phyloP scores from a whole-genome alignment of 2,888 invertebrate species.

The Megalurothrips usitatus region DNA sequence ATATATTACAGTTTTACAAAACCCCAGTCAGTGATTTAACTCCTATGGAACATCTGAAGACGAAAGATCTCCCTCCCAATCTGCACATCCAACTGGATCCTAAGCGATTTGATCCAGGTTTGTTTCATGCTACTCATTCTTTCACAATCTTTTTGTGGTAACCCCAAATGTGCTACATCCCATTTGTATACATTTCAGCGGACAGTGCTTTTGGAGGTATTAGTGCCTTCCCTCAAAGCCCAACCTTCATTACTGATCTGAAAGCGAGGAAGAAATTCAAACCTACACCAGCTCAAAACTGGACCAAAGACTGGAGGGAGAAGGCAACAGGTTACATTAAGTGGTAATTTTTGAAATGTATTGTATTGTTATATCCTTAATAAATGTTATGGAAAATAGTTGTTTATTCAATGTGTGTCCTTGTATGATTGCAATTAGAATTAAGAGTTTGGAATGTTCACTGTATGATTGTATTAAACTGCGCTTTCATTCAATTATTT shows the following conservation, averaged over 20 bases:
- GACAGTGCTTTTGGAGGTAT: slow-evolving; percentile 62
- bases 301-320: slow-evolving; percentile 15
- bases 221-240: slow-evolving; percentile 79
- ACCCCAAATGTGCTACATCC: too few relatives aligned
- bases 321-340: not conserved
- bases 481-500: too few relatives aligned
- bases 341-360: not conserved
- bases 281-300: slow-evolving; percentile 18
- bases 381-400: not conserved
- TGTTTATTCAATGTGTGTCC: not conserved
- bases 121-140: slow-evolving; percentile 33
- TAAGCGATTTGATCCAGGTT: slow-evolving; percentile 76
- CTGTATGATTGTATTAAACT: too few relatives aligned
- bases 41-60: slow-evolving; percentile 67
- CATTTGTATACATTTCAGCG: not conserved
- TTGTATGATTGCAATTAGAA: not conserved
- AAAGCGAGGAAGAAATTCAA: slow-evolving; percentile 77
- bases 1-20: slow-evolving; percentile 66
- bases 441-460: too few relatives aligned
- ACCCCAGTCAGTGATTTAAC: slow-evolving; percentile 64
- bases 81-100: slow-evolving; percentile 78
- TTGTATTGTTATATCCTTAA: too few relatives aligned
- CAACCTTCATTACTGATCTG: slow-evolving; percentile 77
- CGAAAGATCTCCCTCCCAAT: slow-evolving; percentile 76
- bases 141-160: not conserved